Percentiles rank a stretch among this genome's conserved stretches.
These are phyloP conservation scores for Premnoplex brunnescens DNA, from an alignment of 2,797 vertebrate genomes.

Conservation along the genomic window DNA sequence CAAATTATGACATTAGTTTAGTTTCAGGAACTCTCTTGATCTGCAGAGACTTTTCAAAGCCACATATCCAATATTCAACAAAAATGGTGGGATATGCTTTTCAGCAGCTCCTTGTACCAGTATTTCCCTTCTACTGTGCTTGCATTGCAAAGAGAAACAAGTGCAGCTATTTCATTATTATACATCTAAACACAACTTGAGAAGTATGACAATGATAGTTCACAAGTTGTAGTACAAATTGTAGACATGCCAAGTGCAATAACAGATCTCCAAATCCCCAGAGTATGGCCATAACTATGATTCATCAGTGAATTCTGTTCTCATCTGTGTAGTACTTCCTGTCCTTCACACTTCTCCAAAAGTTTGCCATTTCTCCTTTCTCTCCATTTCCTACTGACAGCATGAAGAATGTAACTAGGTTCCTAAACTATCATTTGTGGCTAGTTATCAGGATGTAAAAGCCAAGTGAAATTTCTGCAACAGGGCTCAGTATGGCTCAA, in stretches of 20 bases:
- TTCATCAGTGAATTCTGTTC: not conserved
- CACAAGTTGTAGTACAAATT: not conserved
- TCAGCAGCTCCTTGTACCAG: not conserved
- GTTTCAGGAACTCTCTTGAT: slow-evolving; percentile 46
- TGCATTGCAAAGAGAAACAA: not conserved
- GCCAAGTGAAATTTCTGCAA: not conserved
- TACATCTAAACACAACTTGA: not conserved
- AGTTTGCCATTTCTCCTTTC: not conserved
- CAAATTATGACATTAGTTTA: slow-evolving; percentile 1
- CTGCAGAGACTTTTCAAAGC: slow-evolving; percentile 18
- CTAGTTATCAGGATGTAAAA: not conserved
- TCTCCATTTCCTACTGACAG: not conserved
- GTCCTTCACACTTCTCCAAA: not conserved
- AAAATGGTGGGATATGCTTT: not conserved
- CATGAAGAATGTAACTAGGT: not conserved
- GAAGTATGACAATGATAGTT: not conserved
- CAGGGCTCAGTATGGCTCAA: not conserved
- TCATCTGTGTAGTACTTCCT: not conserved
- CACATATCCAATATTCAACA: not conserved
- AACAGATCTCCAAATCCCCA: not conserved
- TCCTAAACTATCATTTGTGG: not conserved
- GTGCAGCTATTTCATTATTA: not conserved
- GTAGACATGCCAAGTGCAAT: not conserved
- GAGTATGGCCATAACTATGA: not conserved
- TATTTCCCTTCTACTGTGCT: not conserved